These are phyloP conservation scores for Ispidina picta DNA, from an alignment of 2,797 vertebrate species.

Conservation along the genomic window DNA sequence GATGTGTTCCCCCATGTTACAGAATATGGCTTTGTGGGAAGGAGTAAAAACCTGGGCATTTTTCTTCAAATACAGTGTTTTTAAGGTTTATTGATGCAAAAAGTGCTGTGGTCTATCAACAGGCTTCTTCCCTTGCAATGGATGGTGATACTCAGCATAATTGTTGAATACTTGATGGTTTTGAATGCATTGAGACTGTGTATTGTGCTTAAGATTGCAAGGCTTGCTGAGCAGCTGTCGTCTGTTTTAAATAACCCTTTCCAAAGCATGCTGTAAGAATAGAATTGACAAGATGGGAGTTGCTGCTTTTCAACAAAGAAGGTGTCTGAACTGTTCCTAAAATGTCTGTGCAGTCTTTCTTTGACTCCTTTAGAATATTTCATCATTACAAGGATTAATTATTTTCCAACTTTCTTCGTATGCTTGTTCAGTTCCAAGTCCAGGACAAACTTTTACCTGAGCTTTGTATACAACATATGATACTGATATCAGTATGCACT, in stretches of 20 bases:
- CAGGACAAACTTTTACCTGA: not conserved
- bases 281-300: not conserved
- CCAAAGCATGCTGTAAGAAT: not conserved
- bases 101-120: not conserved
- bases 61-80: not conserved
- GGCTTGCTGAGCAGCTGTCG: not conserved
- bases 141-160: not conserved
- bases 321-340: not conserved
- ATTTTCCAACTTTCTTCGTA: not conserved
- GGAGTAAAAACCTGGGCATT: not conserved
- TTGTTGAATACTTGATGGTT: not conserved
- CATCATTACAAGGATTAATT: not conserved
- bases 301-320: not conserved
- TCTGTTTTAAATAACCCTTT: constrained; percentile 12
- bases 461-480: not conserved
- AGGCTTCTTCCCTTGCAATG: not conserved
- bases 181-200: not conserved
- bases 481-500: not conserved
- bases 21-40: not conserved
- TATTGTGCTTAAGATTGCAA: not conserved
- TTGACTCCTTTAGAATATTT: not conserved
- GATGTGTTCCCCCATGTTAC: not conserved
- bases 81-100: fast-evolving
- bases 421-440: not conserved
- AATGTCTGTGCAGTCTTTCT: not conserved